phyloP scores from a whole-genome alignment of 2,113 vertebrate species.

The Anthoscopus minutus region DNA sequence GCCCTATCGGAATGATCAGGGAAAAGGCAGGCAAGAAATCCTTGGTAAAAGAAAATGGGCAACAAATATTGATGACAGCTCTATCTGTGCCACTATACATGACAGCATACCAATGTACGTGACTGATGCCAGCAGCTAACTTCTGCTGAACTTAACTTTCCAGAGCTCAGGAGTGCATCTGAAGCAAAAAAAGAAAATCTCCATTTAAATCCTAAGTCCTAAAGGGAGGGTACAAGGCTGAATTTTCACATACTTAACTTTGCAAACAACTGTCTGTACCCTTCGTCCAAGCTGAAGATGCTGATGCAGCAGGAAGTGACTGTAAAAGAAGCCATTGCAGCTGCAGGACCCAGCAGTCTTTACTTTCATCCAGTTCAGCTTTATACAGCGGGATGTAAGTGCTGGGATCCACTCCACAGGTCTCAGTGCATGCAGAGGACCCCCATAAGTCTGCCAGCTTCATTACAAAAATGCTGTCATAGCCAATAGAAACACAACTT shows the following conservation, averaged over 20 bases:
- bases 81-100: accelerated
- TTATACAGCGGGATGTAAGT: background rate
- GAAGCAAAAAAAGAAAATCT: background rate
- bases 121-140: background rate
- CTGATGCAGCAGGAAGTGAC: background rate
- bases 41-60: background rate
- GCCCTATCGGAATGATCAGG: background rate
- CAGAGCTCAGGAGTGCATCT: background rate
- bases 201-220: background rate
- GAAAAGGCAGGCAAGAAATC: background rate
- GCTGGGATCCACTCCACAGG: background rate
- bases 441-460: background rate
- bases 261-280: background rate
- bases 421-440: background rate
- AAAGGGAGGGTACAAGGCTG: background rate
- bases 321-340: background rate
- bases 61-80: background rate
- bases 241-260: background rate
- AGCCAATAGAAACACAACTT: background rate
- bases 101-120: accelerated
- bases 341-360: background rate
- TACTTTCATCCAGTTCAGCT: background rate
- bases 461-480: background rate
- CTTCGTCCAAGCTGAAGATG: background rate
- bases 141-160: background rate